Evolutionary conservation across 2,888 invertebrate species (phyloP).

Genomic region (Protonemura montana): DNA sequence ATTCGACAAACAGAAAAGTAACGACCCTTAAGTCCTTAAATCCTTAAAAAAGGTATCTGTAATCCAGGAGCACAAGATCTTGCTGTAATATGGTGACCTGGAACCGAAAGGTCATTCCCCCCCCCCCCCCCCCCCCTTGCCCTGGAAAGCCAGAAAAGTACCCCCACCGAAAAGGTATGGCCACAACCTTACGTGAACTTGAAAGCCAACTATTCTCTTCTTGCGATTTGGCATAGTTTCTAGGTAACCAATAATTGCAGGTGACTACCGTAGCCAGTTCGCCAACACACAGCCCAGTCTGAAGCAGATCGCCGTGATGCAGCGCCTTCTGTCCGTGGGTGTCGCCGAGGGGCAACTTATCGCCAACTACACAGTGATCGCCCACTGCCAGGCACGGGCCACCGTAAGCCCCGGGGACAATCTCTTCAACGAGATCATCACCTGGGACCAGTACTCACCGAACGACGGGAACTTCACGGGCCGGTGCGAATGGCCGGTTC

Average conservation of each 20-base stretch:
- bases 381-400: slow-evolving; percentile 22
- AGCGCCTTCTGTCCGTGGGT: background rate
- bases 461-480: slow-evolving; percentile 20
- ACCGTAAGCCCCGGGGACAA: slow-evolving; percentile 41
- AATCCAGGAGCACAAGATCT: too few species aligned
- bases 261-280: slow-evolving; percentile 38
- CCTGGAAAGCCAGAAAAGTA: too few species aligned
- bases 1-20: too few species aligned
- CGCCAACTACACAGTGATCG: slow-evolving; percentile 19
- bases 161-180: too few species aligned
- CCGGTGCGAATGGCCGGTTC: background rate
- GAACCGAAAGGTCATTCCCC: too few species aligned
- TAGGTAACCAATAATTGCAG: slow-evolving; percentile 14
- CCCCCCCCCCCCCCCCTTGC: too few species aligned
- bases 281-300: slow-evolving; percentile 23
- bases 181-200: too few species aligned
- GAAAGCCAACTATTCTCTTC: too few species aligned
- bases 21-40: too few species aligned
- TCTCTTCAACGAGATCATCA: slow-evolving; percentile 16
- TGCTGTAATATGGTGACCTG: too few species aligned
- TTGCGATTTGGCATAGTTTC: too few species aligned
- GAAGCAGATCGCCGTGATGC: slow-evolving; percentile 21
- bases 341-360: background rate
- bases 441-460: slow-evolving; percentile 21
- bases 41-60: too few species aligned